Conservation (phyloP, 2,113 vertebrate genomes). For the Anolis sagrei region DNA sequence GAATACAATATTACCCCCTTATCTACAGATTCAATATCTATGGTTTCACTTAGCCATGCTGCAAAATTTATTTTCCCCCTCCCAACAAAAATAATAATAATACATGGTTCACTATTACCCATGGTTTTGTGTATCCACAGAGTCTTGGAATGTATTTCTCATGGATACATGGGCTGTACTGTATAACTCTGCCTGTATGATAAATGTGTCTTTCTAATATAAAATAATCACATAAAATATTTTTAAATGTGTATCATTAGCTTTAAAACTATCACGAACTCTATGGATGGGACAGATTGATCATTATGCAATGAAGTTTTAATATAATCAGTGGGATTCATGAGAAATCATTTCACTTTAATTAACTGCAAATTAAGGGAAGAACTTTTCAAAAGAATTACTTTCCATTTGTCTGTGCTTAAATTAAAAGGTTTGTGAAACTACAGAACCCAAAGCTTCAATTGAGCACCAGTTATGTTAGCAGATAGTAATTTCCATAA, state of each 20-base stretch:
- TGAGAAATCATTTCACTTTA: constrained; percentile 56
- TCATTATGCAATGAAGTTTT: constrained; percentile 42
- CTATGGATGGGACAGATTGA: constrained; percentile 57
- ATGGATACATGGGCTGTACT: too few relatives aligned
- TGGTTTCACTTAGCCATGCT: too few relatives aligned
- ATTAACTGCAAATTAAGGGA: constrained; percentile 40
- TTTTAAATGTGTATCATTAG: constrained; percentile 36
- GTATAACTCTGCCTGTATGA: constrained; percentile 10
- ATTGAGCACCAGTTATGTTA: not conserved
- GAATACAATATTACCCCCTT: not conserved
- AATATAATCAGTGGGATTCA: constrained; percentile 60
- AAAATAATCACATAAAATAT: constrained; percentile 24
- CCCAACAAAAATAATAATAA: too few relatives aligned
- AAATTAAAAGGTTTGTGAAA: not conserved
- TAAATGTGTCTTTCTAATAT: constrained; percentile 49
- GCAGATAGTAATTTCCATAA: not conserved
- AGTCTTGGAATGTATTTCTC: too few relatives aligned
- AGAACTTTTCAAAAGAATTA: not conserved
- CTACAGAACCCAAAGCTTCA: too few relatives aligned
- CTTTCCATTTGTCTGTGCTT: not conserved
- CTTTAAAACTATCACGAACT: constrained; percentile 49
- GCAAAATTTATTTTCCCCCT: too few relatives aligned
- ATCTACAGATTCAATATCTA: too few relatives aligned
- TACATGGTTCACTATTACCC: too few relatives aligned
- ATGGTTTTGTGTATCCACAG: too few relatives aligned